Evolutionary conservation across 2,797 vertebrate genomes (phyloP).

Genomic region (Neomorphus geoffroyi): DNA sequence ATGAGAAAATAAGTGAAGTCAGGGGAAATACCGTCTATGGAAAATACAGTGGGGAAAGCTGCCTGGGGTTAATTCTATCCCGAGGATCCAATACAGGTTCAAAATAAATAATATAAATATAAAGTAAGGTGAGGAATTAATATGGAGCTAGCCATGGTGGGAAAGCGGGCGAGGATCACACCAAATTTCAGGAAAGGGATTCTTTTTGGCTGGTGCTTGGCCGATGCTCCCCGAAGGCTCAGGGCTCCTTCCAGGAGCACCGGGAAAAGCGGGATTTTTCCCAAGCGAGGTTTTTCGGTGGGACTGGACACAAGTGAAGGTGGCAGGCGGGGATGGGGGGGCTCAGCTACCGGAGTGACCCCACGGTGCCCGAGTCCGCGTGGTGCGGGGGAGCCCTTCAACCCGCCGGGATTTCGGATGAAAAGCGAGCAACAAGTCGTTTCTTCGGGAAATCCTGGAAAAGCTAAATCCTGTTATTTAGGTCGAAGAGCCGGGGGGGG

Average conservation of each 20-base stretch:
- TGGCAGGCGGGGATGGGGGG: no score
- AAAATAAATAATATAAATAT: neutral
- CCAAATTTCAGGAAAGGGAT: neutral
- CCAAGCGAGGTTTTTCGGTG: accelerated
- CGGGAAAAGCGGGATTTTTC: neutral
- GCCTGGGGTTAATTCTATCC: neutral
- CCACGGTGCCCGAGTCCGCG: neutral
- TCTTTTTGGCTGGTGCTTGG: neutral
- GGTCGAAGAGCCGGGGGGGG: neutral
- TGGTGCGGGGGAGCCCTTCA: neutral
- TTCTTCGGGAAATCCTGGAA: neutral
- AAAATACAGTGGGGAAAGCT: neutral
- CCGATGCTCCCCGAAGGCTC: neutral
- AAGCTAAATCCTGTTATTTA: neutral
- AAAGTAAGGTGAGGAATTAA: neutral
- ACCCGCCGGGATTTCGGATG: neutral
- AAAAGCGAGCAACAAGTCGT: neutral
- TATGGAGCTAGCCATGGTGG: accelerated
- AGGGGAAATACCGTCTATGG: neutral
- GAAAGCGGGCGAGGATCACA: neutral
- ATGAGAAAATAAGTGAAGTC: neutral
- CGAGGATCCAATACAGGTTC: neutral
- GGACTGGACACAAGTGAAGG: neutral
- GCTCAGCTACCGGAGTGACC: neutral
- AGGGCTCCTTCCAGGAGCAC: neutral